Evolutionary conservation across 2,888 invertebrate genomes (phyloP), one percentile per base, ranked within the genome.

Genomic region (Nymphalis urticae): DNA sequence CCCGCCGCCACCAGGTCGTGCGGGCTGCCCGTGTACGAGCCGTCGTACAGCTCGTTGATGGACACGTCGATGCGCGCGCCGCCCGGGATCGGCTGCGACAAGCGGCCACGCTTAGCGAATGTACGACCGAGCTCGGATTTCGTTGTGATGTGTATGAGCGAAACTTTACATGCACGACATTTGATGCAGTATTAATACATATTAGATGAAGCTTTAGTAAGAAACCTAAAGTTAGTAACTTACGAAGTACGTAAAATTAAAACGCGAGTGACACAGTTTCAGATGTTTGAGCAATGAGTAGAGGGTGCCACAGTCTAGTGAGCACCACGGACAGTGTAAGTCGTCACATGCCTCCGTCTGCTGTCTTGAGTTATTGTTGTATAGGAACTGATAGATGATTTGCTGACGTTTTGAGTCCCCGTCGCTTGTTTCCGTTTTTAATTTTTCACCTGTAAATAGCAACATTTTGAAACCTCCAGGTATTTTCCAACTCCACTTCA

Each of bases 251-350:
- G 97, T 97, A 82, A 99, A 98, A 76, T 97, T 96, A 87, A 98
- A 98, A 77, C 99, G 94, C 4, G 97, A 96, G 90, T 99, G 99
- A 84, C 98, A 98, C 58, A 98, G 92, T 85, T 98, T 98, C 66
- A 99, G 94, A 86, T 99, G 99, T 85, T 98, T 98, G 51, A 99
- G 94, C 75, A 99, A 92, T 0, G 97, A 96, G 88, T 98, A 98
- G 27, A 99, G 93, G 48, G 95, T 94, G 65, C 96, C 95, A 80
- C 98, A 98, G 88, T 98, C 97, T 24, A 98, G 91, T 8, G 96
- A 96, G 85, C 99, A 99, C 98, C 98, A 99, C 0, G 99, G 98
- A 84, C 99, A 99, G 82, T 96, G 96, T 63, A 98, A 94, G 90
- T 98, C 98, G 81, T 97, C 97, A 73, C 97, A 96, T 13, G 98